phyloP scores from a whole-genome alignment of 2,888 invertebrate species.

The Epinotia ramella region DNA sequence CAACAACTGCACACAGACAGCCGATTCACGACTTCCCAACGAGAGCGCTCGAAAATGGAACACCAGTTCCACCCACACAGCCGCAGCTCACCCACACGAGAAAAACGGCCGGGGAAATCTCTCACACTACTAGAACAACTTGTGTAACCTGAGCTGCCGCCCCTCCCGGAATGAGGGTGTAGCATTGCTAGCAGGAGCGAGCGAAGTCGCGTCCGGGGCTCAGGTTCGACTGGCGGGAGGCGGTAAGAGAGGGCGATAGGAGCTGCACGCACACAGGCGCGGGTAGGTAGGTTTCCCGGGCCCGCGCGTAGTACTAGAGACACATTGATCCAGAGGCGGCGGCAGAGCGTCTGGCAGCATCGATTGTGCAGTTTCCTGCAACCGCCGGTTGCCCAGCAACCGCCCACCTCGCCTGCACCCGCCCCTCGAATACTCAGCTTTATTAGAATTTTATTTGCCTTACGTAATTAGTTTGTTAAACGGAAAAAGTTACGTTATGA shows the following conservation, averaged over 20 bases:
- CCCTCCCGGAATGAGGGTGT: constrained; percentile 51
- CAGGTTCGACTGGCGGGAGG: constrained; percentile 54
- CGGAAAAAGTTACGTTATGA: constrained; percentile 43
- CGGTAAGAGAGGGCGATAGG: constrained; percentile 58
- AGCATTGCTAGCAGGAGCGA: constrained; percentile 46
- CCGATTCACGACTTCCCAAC: constrained; percentile 79
- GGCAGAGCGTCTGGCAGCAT: constrained; percentile 80
- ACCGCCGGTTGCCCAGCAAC: constrained; percentile 75
- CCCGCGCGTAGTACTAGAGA: constrained; percentile 84
- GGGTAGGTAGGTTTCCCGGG: constrained; percentile 75
- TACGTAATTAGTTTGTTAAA: constrained; percentile 47
- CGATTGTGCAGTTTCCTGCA: constrained; percentile 86
- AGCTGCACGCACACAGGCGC: constrained; percentile 61
- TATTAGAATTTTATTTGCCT: constrained; percentile 65
- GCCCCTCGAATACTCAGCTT: constrained; percentile 63
- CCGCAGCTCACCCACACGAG: constrained; percentile 64
- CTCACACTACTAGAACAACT: constrained; percentile 61
- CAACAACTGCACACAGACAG: constrained; percentile 70
- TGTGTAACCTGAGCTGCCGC: constrained; percentile 60
- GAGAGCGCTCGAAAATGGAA: constrained; percentile 72
- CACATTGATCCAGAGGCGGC: constrained; percentile 83
- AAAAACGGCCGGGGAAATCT: constrained; percentile 69
- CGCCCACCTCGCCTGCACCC: constrained; percentile 74
- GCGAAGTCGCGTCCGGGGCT: constrained; percentile 57
- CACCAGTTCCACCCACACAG: constrained; percentile 66